Base-by-base conservation (phyloP, 53 echinoderm and acorn worm genomes). In the Glandiceps talaboti region DNA sequence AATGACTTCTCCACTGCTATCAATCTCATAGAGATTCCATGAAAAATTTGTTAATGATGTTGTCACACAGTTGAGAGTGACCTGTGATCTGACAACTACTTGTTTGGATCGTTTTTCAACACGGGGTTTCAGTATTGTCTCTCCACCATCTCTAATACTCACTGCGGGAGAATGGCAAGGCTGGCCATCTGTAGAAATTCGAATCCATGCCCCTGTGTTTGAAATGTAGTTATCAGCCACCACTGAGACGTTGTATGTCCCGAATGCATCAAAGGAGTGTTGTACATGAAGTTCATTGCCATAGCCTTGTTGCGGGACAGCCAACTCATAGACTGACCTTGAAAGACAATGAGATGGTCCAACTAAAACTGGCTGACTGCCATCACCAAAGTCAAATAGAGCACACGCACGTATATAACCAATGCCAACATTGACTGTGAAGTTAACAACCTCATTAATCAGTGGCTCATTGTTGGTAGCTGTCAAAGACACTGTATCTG, bases 361-460 rank as follows among this genome's bases (percentile, higher is more conserved):
- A 28, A 80, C 83, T 1, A 80, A 29, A 27, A 12, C 1, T 26
- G 75, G 64, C 30, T 1, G 83, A 28, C 25, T 73, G 1, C 30
- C 26, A 45, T 87, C 83, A 26, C 80, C 83, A 33, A 79, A 28
- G 73, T 80, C 77, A 88, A 86, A 89, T 0, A 84, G 12, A 10
- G 86, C 76, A 64, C 91, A 91, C 1, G 82, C 74, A 79, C 86
- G 91, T 0, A 83, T 81, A 28, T 74, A 30, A 1, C 84, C 72
- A 10, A 76, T 84, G 29, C 31, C 25, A 20, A 86, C 86, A n/a
- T 72, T 1, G 25, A 90, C 75, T 14, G 75, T 87, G 1, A 90
- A 74, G 33, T 90, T 84, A 1, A 90, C 78, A 28, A 45, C 64
- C 20, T 45, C 64, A 20, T 45, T 45, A 12, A 45, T 20, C 64